Percentiles rank a stretch among this genome's conserved stretches.
Evolutionary conservation across 2,113 vertebrate genomes (phyloP).

Genomic region (Brachyhypopomus occidentalis): DNA sequence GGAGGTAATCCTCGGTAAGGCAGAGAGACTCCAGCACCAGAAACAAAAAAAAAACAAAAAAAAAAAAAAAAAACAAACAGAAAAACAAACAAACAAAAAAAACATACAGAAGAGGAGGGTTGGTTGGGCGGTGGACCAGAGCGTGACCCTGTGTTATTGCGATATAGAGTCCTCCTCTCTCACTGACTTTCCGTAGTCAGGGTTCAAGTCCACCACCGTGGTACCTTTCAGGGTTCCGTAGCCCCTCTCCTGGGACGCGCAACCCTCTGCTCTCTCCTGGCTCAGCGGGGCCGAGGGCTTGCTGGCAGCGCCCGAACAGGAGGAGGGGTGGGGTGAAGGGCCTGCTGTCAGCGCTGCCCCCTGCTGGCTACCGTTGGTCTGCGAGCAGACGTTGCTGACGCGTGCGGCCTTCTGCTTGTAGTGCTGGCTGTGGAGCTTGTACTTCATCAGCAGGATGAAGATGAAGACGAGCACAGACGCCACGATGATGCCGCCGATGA

Average conservation of each 20-base stretch:
- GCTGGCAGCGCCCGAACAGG: conserved; percentile 49
- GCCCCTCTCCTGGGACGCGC: conserved; percentile 54
- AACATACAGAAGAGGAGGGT: conserved; percentile 22
- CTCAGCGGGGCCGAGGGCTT: conserved; percentile 52
- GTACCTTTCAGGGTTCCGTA: conserved; percentile 71
- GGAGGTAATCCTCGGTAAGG: conserved; percentile 61
- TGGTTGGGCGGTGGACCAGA: conserved; percentile 33
- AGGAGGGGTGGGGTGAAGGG: conserved; percentile 60
- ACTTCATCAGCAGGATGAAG: conserved; percentile 85
- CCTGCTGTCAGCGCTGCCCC: conserved; percentile 58
- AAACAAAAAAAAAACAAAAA: conserved; percentile 52
- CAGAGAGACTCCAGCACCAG: conserved; percentile 63
- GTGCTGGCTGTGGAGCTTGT: conserved; percentile 82
- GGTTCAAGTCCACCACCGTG: conserved; percentile 77
- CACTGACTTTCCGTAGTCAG: conserved; percentile 59
- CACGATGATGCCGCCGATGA: conserved; percentile 84
- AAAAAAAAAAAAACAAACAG: conserved; percentile 45
- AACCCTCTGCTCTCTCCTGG: conserved; percentile 34
- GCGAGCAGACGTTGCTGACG: conserved; percentile 69
- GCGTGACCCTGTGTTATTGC: conserved; percentile 71
- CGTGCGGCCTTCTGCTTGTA: conserved; percentile 77
- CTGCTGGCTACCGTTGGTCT: conserved; percentile 79
- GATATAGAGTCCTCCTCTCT: conserved; percentile 73
- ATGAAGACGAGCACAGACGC: conserved; percentile 84
- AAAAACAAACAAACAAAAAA: conserved; percentile 48